Base-by-base conservation (phyloP, 2,888 invertebrate genomes). In the Harpalus rubripes region DNA sequence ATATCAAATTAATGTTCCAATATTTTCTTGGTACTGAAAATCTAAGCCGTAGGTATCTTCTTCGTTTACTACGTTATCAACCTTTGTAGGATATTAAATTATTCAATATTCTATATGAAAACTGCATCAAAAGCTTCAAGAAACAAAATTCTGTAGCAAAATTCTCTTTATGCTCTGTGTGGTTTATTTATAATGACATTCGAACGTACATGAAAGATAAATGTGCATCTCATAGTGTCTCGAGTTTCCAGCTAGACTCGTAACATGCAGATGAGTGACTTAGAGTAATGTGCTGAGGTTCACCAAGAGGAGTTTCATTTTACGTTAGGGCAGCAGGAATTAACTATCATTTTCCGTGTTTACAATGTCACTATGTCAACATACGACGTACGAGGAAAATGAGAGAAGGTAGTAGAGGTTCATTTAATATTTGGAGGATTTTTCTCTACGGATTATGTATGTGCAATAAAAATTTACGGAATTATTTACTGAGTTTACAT, bases 141-240 rank as follows among this genome's bases (percentile, higher is more conserved):
- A 61, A 61, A 61, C 44, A 52, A 61, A 15, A 61, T 16, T 18
- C 15, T 18, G 10, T 4, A 16, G 18, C 59, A 61, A 61, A 61
- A 8, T 18, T 61, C 16, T 18, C 59, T 16, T 61, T 61, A 15
- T 16, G 7, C 16, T 61, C 5, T n/a, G n/a, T 8, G 22, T 61
- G 18, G 59, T 61, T 61, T 61, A 59, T 59, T 59, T 59, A 59
- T 59, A 61, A 18, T 16, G 59, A 61, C 59, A 61, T 61, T 8
- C 59, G 16, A 61, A 61, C 59, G 59, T 18, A 61, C 59, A 61
- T 61, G 59, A 61, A 61, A 61, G 59, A 61, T 61, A 61, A 61
- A 61, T 61, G 59, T 61, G 59, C 59, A 61, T 18, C 59, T 8
- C 59, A 15, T 61, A 16, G 7, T 15, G 56, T 56, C 59, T 61